Evolutionary conservation across 1,140 invertebrate species (phyloP), one percentile per base, ranked within the genome.

Genomic region (Drosophila nikananu): DNA sequence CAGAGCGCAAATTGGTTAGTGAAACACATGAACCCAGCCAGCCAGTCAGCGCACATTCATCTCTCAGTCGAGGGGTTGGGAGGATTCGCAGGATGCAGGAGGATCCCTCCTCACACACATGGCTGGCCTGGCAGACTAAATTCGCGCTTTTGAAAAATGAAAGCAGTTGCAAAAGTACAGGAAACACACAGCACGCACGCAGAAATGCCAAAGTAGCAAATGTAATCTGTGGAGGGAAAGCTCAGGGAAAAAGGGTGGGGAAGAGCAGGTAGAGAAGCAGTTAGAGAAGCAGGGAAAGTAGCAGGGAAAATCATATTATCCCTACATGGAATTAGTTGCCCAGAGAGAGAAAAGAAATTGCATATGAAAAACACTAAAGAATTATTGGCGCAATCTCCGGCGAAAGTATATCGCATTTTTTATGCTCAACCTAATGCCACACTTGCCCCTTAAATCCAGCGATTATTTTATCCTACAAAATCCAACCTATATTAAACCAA

Each of bases 1-100:
- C 86, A 84, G 66, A 84, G 86, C 84, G 70, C 84, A 89, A 89
- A 89, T 89, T 89, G 84, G 86, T 87, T 80, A 87, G 67, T 77
- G 80, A 61, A 84, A 89, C 65, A 82, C 74, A 82, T 82, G 65
- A 78, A 78, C 74, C 75, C 60, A 25, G 13, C 71, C 71, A 72
- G 25, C 17, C 68, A 46, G 54, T 23, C 68, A 46, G 67, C 55
- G 44, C 6, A 51, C 39, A 65, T 49, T 65, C 68, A 77, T 59
- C 54, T 57, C 35, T 12, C 51, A 60, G 46, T 44, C 19, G 46
- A n/a, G 9, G 25, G 42, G 42, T 25, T n/a, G 5, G 27, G 13
- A 5, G 27, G 58, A 17, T 1, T 19, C 19, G 17, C 15, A 9
- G 42, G 19, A 17, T 23, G 32, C 13, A 37, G 32, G 32, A 27